Conservation (phyloP, 1,140 invertebrate species). For the Drosophila arizonae region DNA sequence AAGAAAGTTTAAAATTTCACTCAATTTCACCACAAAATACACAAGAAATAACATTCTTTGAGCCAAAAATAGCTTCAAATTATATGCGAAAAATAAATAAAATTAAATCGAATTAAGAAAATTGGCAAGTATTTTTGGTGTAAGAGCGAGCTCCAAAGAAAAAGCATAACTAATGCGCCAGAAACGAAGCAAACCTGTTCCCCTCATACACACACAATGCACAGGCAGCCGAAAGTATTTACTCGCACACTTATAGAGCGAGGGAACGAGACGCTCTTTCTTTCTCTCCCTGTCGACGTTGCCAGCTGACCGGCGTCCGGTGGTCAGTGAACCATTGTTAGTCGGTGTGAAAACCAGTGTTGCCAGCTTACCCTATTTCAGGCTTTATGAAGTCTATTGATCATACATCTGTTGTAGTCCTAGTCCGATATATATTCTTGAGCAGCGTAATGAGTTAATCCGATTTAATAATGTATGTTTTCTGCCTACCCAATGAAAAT, state of each 20-base stretch:
- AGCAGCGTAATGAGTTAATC: no score
- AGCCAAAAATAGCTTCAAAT: slow-evolving; percentile 21
- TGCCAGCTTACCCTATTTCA: no score
- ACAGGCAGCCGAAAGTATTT: slow-evolving; percentile 5
- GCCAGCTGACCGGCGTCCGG: slow-evolving; percentile 53
- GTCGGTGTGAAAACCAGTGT: slow-evolving; percentile 23
- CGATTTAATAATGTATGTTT: no score
- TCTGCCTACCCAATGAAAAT: no score
- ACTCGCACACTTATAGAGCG: slow-evolving; percentile 4
- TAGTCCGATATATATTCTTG: no score
- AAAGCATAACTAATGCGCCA: slow-evolving; percentile 73
- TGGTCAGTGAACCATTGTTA: slow-evolving; percentile 65
- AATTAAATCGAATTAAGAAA: slow-evolving; percentile 57
- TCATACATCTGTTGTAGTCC: no score
- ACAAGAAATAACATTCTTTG: slow-evolving; percentile 18
- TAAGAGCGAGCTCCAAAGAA: slow-evolving; percentile 29
- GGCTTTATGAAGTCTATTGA: no score
- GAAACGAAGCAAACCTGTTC: slow-evolving; percentile 60
- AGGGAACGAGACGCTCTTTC: slow-evolving; percentile 1
- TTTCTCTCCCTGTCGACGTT: slow-evolving; percentile 5
- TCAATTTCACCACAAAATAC: slow-evolving; percentile 16
- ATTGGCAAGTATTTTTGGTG: slow-evolving; percentile 57
- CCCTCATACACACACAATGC: slow-evolving; percentile 26
- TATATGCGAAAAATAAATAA: slow-evolving; percentile 31
- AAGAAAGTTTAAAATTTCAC: slow-evolving; percentile 24